These are phyloP conservation scores for Tetrao urogallus DNA, from an alignment of 2,113 vertebrate species.

Conservation along the genomic window DNA sequence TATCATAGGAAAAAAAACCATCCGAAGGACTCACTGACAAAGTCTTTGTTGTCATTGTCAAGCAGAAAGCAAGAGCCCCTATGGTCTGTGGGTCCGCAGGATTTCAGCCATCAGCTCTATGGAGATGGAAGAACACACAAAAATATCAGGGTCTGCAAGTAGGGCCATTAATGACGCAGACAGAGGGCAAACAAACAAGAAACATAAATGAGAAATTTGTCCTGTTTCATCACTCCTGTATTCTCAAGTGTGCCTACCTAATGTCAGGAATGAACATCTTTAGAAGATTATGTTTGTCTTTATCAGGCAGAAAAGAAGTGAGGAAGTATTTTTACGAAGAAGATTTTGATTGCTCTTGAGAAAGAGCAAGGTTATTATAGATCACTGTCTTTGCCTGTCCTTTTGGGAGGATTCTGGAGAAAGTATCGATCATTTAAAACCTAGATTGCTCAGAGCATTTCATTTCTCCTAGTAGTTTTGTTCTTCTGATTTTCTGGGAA, in stretches of 20 bases:
- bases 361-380: slow-evolving; percentile 3
- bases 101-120: neutral
- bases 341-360: slow-evolving; percentile 14
- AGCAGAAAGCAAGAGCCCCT: neutral
- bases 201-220: neutral
- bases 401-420: neutral
- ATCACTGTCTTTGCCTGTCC: neutral
- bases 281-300: neutral
- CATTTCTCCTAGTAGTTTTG: neutral
- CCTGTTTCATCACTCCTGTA: neutral
- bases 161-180: neutral
- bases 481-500: neutral
- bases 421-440: slow-evolving; percentile 35
- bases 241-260: neutral
- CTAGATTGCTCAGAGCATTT: slow-evolving; percentile 4
- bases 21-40: neutral
- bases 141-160: neutral
- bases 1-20: neutral
- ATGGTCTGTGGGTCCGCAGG: neutral
- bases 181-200: neutral
- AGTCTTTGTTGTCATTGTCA: neutral
- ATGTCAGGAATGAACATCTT: neutral
- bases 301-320: neutral
- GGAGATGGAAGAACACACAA: neutral
- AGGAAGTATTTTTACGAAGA: neutral